Percentiles rank a stretch among this genome's conserved stretches.
Conservation (phyloP, 1,140 invertebrate genomes). For the Drosophila neocordata region DNA sequence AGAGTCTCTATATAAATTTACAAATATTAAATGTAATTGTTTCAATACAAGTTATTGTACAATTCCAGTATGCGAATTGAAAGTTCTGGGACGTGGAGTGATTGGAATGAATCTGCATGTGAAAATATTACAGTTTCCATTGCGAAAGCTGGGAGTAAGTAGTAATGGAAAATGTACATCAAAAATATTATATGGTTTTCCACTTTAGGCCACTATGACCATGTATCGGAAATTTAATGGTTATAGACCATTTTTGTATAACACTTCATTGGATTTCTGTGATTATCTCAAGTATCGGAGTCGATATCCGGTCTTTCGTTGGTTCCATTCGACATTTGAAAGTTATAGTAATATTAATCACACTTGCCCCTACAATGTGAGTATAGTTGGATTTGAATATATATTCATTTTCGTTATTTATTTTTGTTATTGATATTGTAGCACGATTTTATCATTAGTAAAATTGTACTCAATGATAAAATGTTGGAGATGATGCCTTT, state of each 20-base stretch:
- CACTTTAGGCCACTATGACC: neutral
- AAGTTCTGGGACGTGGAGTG: neutral
- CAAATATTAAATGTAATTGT: conserved; percentile 1
- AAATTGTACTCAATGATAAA: conserved; percentile 8
- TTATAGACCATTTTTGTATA: neutral
- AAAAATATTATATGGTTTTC: neutral
- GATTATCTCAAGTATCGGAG: conserved; percentile 4
- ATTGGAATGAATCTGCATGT: neutral
- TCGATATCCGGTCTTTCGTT: neutral
- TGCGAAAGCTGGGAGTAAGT: neutral
- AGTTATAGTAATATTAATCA: conserved; percentile 6
- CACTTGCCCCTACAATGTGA: conserved; percentile 6
- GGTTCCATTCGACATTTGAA: conserved; percentile 5
- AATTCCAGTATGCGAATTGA: neutral
- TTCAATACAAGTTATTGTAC: neutral
- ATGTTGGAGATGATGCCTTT: neutral
- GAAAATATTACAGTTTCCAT: neutral
- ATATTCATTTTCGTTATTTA: neutral
- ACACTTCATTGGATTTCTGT: conserved; percentile 3
- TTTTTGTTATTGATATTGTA: neutral
- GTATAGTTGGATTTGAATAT: neutral
- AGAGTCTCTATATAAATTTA: neutral
- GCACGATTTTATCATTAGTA: neutral
- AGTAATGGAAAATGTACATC: neutral
- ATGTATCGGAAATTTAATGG: conserved; percentile 2